Conservation (phyloP, 2,113 vertebrate species). For the Cervus canadensis region DNA sequence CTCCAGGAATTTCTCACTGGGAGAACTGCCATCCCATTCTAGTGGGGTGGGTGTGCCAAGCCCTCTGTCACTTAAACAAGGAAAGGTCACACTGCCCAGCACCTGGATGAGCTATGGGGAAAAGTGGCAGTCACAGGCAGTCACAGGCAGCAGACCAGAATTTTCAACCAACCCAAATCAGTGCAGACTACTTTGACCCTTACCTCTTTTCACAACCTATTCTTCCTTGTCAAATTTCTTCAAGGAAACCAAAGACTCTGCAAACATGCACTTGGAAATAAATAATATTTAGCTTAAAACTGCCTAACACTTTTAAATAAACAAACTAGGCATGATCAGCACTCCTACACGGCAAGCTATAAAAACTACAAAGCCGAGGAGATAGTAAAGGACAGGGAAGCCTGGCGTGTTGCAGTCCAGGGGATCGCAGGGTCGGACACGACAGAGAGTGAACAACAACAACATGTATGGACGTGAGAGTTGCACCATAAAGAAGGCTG, state of each 20-base stretch:
- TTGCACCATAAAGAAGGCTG: not conserved
- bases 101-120: not conserved
- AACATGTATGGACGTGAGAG: not conserved
- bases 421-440: not conserved
- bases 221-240: not conserved
- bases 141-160: not conserved
- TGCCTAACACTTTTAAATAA: slow-evolving; percentile 8
- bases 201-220: not conserved
- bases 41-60: not conserved
- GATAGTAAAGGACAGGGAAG: not conserved
- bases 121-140: not conserved
- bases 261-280: not conserved
- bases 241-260: not conserved
- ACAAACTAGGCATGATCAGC: not conserved
- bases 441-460: not conserved
- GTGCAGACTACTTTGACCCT: not conserved
- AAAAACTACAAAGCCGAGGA: not conserved
- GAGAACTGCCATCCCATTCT: not conserved
- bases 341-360: not conserved
- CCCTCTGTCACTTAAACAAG: not conserved
- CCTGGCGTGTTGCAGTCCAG: not conserved
- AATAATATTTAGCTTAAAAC: not conserved
- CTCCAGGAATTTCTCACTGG: not conserved
- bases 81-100: not conserved
- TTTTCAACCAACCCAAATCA: not conserved